Base-by-base conservation (phyloP, 2,797 vertebrate genomes). In the Galagoides demidoff region DNA sequence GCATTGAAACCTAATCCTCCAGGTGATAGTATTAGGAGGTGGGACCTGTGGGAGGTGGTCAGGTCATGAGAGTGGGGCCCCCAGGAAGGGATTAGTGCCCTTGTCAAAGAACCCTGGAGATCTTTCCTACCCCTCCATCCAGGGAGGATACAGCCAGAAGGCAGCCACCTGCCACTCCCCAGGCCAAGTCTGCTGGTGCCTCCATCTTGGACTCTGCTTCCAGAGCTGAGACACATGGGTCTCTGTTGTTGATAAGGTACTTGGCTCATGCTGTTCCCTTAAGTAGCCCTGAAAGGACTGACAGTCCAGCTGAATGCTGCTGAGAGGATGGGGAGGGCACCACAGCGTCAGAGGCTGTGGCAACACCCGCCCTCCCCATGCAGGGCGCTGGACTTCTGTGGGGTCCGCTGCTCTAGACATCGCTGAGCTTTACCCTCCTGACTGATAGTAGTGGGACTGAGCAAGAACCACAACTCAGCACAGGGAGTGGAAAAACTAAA, bases 381-480 rank as follows among this genome's bases (percentile, higher is more conserved):
- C 1, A 61, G 31, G 14, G 45, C 23, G 14, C 11, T 43, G n/a
- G 29, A 6, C 22, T 37, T 43, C n/a, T 37, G n/a, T 27, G 17
- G 14, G 1, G 7, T 31, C 9, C 22, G 2, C 0, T 8, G 1
- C 37, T 57, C 27, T 3, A 3, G 4, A 13, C 17, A 29, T 52
- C 7, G 1, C 59, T 45, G 2, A 14, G 16, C 22, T 66, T 14
- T 10, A 27, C 34, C 29, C 29, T 55, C 43, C 12, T 3, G 14
- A 31, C 39, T 52, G 79, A 1, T 31, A 4, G 20, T 37, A 37
- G 20, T 43, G 73, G 49, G n/a, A 27, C 45, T 2, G 14, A 73
- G 61, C 76, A 70, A 17, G 45, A 5, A 1, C n/a, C 7, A 0
- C 22, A 66, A 29, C 13, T 17, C 29, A 45, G 64, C 3, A 2